Evolutionary conservation across 2,888 invertebrate genomes (phyloP).

Genomic region (Drosophila borborema): DNA sequence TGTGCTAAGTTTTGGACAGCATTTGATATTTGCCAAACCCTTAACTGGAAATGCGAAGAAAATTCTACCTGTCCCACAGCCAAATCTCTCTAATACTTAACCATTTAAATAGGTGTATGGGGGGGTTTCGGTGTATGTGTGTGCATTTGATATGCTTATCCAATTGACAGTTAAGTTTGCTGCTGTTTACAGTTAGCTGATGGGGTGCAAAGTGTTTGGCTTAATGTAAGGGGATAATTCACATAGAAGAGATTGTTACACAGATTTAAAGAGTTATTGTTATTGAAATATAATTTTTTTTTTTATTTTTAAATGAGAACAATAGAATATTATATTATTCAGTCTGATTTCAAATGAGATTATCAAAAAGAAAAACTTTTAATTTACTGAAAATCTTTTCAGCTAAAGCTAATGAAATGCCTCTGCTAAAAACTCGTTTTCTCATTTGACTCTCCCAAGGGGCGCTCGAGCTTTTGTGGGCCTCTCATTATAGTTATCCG

Average conservation of each 20-base stretch:
- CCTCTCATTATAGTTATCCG: conserved; percentile 72
- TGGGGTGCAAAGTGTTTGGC: conserved; percentile 28
- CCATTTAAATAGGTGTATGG: conserved; percentile 24
- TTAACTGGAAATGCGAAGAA: conserved; percentile 44
- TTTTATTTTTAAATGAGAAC: too few species aligned
- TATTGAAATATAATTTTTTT: neutral
- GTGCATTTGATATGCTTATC: conserved; percentile 35
- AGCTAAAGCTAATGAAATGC: conserved; percentile 25
- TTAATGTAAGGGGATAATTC: conserved; percentile 2
- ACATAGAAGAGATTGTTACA: conserved; percentile 7
- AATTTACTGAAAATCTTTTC: conserved; percentile 16
- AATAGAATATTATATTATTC: too few species aligned
- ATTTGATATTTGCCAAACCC: conserved; percentile 66
- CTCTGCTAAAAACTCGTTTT: conserved; percentile 7
- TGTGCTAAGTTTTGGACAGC: conserved; percentile 50
- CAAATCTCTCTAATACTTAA: conserved; percentile 38
- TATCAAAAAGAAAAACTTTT: neutral
- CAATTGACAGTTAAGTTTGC: conserved; percentile 45
- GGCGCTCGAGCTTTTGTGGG: conserved; percentile 21
- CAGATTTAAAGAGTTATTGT: neutral
- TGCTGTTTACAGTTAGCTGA: conserved; percentile 5
- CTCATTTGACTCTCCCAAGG: conserved; percentile 27
- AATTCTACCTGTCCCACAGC: conserved; percentile 43
- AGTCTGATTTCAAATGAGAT: neutral
- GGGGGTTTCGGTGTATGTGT: neutral